Evolutionary conservation across 2,888 invertebrate species (phyloP).

Genomic region (Harpagoxenus sublaevis): DNA sequence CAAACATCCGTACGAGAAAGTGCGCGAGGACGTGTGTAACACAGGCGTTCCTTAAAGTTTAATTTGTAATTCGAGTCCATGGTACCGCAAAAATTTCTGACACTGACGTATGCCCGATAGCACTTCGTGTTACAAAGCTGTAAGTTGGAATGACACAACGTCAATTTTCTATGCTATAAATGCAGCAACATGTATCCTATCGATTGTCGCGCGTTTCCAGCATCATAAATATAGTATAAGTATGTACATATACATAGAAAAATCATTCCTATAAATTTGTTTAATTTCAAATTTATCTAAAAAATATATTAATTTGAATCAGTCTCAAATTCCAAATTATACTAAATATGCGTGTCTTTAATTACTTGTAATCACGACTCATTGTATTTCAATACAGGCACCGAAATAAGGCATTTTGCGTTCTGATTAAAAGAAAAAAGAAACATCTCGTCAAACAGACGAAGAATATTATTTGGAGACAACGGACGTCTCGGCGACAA

Average conservation of each 20-base stretch:
- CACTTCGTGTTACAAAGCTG: conserved; percentile 1
- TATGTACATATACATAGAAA: not conserved
- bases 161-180: conserved; percentile 17
- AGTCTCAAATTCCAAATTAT: not conserved
- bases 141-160: not conserved
- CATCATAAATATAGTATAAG: not conserved
- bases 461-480: conserved; percentile 8
- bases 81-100: conserved; percentile 42
- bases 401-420: not conserved
- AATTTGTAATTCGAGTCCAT: conserved; percentile 41
- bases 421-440: conserved; percentile 20
- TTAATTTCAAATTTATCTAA: not conserved
- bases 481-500: conserved; percentile 18
- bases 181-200: not conserved
- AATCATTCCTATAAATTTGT: not conserved
- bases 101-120: not conserved
- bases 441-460: conserved; percentile 36
- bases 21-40: not conserved
- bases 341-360: not conserved
- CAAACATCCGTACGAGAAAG: not conserved
- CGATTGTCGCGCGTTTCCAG: conserved; percentile 5
- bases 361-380: not conserved
- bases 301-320: not conserved
- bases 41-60: conserved; percentile 38
- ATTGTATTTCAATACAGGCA: too few species aligned